Evolutionary conservation across 2,888 invertebrate species (phyloP), one percentile per base, ranked within the genome.

Genomic region (Aradus depressus): DNA sequence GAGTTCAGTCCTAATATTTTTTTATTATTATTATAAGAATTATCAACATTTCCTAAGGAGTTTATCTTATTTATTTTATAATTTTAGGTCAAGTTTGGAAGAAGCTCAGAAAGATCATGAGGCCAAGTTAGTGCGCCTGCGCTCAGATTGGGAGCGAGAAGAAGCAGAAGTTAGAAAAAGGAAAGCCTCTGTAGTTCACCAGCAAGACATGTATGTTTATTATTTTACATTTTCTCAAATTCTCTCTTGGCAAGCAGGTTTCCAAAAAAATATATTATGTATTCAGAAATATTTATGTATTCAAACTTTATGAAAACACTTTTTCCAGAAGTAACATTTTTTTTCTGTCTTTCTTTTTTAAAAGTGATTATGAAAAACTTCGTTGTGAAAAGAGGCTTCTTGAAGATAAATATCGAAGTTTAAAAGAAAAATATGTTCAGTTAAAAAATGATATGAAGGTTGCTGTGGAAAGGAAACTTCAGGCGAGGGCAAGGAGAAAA

Each of bases 391-490:
- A 80, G 60, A 70, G 81, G n/a, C 64, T 81, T 37, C 64, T 86
- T 2, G 80, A 81, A 59, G 84, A 85, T 60, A 88, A 88, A 64
- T 88, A 88, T 64, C 74, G 77, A 42, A 81, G 81, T 50, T 70
- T 88, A 44, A 87, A 87, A 66, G 85, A 85, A 63, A 88, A 88
- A 66, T 87, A 88, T 62, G 74, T 81, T 19, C 72, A 83, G 12
- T 69, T 89, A 50, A 88, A 88, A 65, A 82, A 80, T 19, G 86
- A 88, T 59, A 83, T 87, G 8, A 81, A 84, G 67, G 68, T 81
- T 22, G 81, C 84, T 0, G 75, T 85, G 50, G 87, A 87, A 62
- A 77, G 81, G 23, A 75, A 85, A 10, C 54, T 59, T 14, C 59
- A 62, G 51, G 55, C 55, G 19, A 53, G 56, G 39, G 51, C 56